Base-by-base conservation (phyloP, 2,113 vertebrate species). In the Pithys albifrons region DNA sequence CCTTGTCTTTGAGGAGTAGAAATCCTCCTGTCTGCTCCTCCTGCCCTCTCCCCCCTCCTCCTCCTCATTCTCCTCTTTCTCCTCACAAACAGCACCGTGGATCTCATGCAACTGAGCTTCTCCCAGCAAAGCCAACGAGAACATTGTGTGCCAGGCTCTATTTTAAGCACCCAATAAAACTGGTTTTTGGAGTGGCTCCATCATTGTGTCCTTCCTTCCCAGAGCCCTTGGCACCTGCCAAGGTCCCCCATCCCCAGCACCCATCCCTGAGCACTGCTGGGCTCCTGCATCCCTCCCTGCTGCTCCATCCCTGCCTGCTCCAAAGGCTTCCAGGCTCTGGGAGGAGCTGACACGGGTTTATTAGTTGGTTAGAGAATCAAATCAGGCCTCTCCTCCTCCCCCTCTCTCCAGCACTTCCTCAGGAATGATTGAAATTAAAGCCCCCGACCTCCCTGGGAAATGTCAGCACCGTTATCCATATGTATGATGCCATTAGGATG, bases 121-220 rank as follows among this genome's bases (percentile, higher is more conserved):
- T 85, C 93, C 65, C 84, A 43, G 73, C 88, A 74, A 78, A 95
- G 89, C 90, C 90, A 67, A 73, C 19, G 73, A 94, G 91, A 97
- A 96, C 51, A 61, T 83, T 92, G 93, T 94, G 97, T 97, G 97
- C 97, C 97, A 97, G 97, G 92, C 96, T 97, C 98, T 98, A 97
- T 97, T 98, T 98, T 97, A 97, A 97, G 96, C 96, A 93, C 92
- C 95, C 94, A 98, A 98, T 98, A 97, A 98, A 98, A 90, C 57
- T 25, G 86, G 94, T 73, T 98, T 73, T 97, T 96, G 96, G 97
- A 97, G 96, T 12, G 81, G 96, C 94, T 88, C 93, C 93, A 85
- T 54, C 79, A 29, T 10, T 52, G 92, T 88, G 92, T 88, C 86
- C 94, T 97, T 92, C 85, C 93, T 93, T 95, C 49, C 11, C 61